Evolutionary conservation across 1,140 invertebrate genomes (phyloP).

Genomic region (Eupeodes corollae): DNA sequence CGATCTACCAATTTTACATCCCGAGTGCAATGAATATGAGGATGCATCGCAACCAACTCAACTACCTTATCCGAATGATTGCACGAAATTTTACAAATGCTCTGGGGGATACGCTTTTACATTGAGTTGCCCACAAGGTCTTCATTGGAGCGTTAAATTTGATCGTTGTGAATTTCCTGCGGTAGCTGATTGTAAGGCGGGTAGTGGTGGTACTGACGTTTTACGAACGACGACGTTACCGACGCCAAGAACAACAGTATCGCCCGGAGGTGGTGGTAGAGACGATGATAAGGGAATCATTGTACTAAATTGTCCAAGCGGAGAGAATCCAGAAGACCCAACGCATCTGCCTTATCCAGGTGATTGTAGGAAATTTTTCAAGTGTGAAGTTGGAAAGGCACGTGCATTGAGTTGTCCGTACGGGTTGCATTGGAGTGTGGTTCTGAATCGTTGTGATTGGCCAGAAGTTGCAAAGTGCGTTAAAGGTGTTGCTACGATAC

Average conservation of each 20-base stretch:
- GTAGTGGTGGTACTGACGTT: neutral
- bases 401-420: slow-evolving; percentile 3
- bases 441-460: slow-evolving; percentile 7
- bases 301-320: slow-evolving; percentile 9
- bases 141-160: slow-evolving; percentile 16
- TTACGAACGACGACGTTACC: neutral
- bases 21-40: neutral
- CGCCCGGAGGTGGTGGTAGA: neutral
- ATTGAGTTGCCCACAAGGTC: slow-evolving; percentile 14
- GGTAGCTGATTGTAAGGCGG: neutral
- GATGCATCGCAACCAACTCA: slow-evolving; percentile 13
- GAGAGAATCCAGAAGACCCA: neutral
- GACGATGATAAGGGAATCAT: neutral
- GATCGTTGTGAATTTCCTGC: slow-evolving; percentile 18
- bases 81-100: slow-evolving; percentile 19
- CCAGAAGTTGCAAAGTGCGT: slow-evolving; percentile 3
- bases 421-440: slow-evolving; percentile 5
- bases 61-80: slow-evolving; percentile 14
- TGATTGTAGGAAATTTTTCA: slow-evolving; percentile 8
- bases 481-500: neutral
- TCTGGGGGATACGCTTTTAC: slow-evolving; percentile 2
- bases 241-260: neutral
- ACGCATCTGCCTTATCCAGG: slow-evolving; percentile 4
- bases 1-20: too few species aligned
- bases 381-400: slow-evolving; percentile 4